Evolutionary conservation across 1,140 invertebrate species (phyloP).

Genomic region (Argopecten irradians): DNA sequence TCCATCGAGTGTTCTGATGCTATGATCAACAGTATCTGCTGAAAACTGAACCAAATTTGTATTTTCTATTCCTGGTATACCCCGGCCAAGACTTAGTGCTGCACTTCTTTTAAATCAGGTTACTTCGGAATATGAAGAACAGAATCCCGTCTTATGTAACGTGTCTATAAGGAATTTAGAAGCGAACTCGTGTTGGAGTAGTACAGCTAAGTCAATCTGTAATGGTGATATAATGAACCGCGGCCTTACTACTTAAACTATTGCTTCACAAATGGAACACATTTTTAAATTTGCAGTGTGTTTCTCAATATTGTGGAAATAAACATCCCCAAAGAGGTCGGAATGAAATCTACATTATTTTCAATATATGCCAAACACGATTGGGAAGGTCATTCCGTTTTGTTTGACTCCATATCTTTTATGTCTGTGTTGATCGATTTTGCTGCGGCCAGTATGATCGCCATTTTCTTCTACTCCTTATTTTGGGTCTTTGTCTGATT

Average conservation of each 20-base stretch:
- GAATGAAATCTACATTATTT: conserved; percentile 1
- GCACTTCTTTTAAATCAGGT: conserved; percentile 54
- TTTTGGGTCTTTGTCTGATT: too few relatives aligned
- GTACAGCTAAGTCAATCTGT: conserved; percentile 60
- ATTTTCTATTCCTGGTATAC: conserved; percentile 27
- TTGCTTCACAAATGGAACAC: conserved; percentile 32
- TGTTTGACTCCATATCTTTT: too few relatives aligned
- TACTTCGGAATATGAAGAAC: conserved; percentile 40
- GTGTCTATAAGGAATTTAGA: conserved; percentile 50
- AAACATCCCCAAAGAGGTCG: conserved; percentile 20
- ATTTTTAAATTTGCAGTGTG: background rate
- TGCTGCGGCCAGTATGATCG: too few relatives aligned
- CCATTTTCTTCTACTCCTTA: too few relatives aligned
- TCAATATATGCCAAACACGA: background rate
- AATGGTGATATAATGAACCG: conserved; percentile 52
- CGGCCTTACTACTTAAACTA: conserved; percentile 46
- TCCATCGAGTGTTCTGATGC: conserved; percentile 62
- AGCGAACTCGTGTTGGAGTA: conserved; percentile 59
- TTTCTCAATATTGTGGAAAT: background rate
- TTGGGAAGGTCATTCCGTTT: too few relatives aligned
- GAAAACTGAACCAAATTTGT: conserved; percentile 53
- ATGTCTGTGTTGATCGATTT: too few relatives aligned
- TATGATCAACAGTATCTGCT: conserved; percentile 66
- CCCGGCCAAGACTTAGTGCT: conserved; percentile 28
- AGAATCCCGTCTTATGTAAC: conserved; percentile 47